Conservation (phyloP, 1,140 invertebrate genomes). For the Ericerus pela region DNA sequence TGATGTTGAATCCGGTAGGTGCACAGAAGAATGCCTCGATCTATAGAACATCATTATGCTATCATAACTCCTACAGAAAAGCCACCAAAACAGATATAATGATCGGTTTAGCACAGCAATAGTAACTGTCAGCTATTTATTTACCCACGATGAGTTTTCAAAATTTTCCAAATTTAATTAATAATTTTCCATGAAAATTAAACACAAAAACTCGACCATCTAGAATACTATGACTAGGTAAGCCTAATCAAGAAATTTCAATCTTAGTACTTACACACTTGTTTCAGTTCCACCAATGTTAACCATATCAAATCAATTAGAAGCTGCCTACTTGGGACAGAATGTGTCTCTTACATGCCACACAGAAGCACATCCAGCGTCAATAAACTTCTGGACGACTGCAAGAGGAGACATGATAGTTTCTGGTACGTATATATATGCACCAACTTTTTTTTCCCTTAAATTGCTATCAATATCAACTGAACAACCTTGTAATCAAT, state of each 20-base stretch:
- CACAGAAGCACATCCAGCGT: slow-evolving; percentile 73
- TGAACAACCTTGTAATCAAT: neutral
- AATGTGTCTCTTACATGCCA: slow-evolving; percentile 69
- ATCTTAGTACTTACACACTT: slow-evolving; percentile 1
- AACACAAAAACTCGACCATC: no score
- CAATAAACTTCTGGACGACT: slow-evolving; percentile 78
- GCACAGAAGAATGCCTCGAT: no score
- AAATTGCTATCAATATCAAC: neutral
- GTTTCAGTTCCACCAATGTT: slow-evolving; percentile 66
- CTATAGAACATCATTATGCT: no score
- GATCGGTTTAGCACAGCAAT: no score
- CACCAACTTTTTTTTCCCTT: no score
- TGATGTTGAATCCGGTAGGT: no score
- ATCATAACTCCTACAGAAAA: no score
- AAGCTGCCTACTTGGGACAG: slow-evolving; percentile 65
- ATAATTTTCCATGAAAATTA: no score
- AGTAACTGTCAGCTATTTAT: no score
- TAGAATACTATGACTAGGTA: neutral
- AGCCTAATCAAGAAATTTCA: neutral
- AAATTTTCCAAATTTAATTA: no score
- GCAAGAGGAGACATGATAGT: slow-evolving; percentile 74
- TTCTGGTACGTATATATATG: slow-evolving; percentile 47
- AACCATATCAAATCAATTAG: slow-evolving; percentile 70
- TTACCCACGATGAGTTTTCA: no score
- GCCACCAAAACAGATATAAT: no score